Base-by-base conservation (phyloP, 2,113 vertebrate genomes). In the Aptenodytes forsteri region DNA sequence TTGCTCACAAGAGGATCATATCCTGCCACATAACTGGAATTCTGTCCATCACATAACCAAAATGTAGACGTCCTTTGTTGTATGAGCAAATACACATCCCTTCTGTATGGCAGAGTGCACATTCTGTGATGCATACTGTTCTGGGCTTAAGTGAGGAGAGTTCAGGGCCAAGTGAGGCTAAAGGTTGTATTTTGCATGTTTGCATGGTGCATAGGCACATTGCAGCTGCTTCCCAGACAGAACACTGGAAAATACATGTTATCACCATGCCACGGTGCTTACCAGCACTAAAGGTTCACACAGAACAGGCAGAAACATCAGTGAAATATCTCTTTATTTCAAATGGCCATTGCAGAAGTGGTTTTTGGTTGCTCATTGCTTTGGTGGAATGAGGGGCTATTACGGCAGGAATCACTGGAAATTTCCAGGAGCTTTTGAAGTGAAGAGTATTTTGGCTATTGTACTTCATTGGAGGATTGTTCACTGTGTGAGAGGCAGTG, bases 61-160 rank as follows among this genome's bases (percentile, higher is more conserved):
- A 90, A 49, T 42, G 9, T 34, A 49, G 36, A 32, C 65, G 16
- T 40, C 8, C 19, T 65, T 86, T 67, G 21, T 38, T 83, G 4
- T n/a, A 46, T 58, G 54, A 80, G 19, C 27, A 72, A 65, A 52
- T 36, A 20, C 1, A 4, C 47, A 76, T 76, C 44, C 40, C 13
- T 7, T 54, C 38, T 77, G 17, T 11, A 8, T 69, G 15, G 7
- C 49, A 75, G 19, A 78, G 38, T 2, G 0, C 1, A 0, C 16
- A 5, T 20, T 77, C n/a, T 58, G 15, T 13, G 10, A 36, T 70
- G 34, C 13, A 10, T 34, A 17, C 21, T 77, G 6, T 77, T 69
- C 13, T 75, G 64, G 40, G 19, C 38, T 87, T 78, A 29, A 67
- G 46, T 62, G 49, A 65, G 30, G 26, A 73, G 9, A 6, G 16